Conservation (phyloP, 2,888 invertebrate species). For the Miltochrista miniata region DNA sequence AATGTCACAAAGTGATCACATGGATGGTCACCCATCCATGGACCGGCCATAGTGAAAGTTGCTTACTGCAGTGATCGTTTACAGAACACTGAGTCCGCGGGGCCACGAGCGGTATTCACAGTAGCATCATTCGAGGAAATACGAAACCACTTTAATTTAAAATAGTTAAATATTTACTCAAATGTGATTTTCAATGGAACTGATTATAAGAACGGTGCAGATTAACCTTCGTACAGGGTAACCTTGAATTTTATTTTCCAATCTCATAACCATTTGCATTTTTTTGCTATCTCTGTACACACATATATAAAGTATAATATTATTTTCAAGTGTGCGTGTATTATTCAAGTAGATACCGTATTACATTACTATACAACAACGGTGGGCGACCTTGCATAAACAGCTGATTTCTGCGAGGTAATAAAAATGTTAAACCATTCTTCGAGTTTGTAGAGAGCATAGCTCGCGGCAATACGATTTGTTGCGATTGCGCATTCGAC, state of each 20-base stretch:
- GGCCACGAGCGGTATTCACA: too few relatives aligned
- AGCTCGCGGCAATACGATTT: constrained; percentile 38
- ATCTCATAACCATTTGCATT: constrained; percentile 16
- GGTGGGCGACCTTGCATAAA: constrained; percentile 35
- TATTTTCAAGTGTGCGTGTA: constrained; percentile 34
- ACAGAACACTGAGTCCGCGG: too few relatives aligned
- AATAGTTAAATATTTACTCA: neutral
- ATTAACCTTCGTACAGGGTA: constrained; percentile 16
- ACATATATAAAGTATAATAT: constrained; percentile 4
- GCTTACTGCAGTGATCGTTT: too few relatives aligned
- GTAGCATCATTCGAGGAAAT: too few relatives aligned
- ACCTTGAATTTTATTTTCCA: constrained; percentile 30
- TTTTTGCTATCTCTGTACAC: constrained; percentile 21
- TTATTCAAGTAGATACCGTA: constrained; percentile 35
- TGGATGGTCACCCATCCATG: too few relatives aligned
- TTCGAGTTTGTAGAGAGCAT: constrained; percentile 28
- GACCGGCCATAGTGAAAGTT: too few relatives aligned
- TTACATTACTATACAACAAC: constrained; percentile 37
- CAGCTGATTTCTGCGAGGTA: constrained; percentile 60
- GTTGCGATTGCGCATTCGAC: constrained; percentile 57
- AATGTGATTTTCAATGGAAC: neutral
- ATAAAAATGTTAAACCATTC: constrained; percentile 37
- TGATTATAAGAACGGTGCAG: neutral
- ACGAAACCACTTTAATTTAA: neutral
- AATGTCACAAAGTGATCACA: too few relatives aligned